Base-by-base conservation (phyloP, 2,797 vertebrate species). In the Thalassophryne amazonica region DNA sequence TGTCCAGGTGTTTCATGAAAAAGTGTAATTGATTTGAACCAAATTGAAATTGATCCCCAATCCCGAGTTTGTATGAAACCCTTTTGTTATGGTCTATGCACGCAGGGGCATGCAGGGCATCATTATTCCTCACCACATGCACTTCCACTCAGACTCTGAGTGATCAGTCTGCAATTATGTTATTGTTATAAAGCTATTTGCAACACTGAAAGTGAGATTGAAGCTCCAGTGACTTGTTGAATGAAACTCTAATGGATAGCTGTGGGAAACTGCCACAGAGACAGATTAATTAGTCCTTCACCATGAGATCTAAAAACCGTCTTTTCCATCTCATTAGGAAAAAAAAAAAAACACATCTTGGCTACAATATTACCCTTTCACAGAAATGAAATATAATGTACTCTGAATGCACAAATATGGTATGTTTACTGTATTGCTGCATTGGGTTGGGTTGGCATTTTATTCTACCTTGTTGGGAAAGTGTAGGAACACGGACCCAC, bases 241-340 rank as follows among this genome's bases (percentile, higher is more conserved):
- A 87, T 88, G 69, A 81, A 84, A 84, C 69, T 72, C 73, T 88
- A 89, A 90, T 89, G 88, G 88, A 87, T 84, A 78, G 76, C 84
- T 79, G 78, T 77, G 66, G 80, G 90, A 91, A 91, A 79, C 91
- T 91, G 93, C 91, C 92, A 94, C 74, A 71, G 30, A 53, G 83
- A 76, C 83, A 93, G 93, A 96, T 95, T 96, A 95, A 97, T 95
- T 94, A 90, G 85, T 76, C 68, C 92, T 86, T 92, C 88, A 88
- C 86, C 84, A 82, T 84, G 85, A 90, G 82, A 80, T 87, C 68
- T 69, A 90, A 89, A 91, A 80, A 65, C 62, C 78, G 53, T 73
- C 77, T 83, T 88, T 87, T 85, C 83, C 80, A 80, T 92, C 89
- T 93, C 92, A 92, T 91, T 93, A 91, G 64, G 83, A 76, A 69